These are phyloP conservation scores for Emydocephalus ijimae DNA, from an alignment of 2,113 vertebrate genomes.

Conservation along the genomic window DNA sequence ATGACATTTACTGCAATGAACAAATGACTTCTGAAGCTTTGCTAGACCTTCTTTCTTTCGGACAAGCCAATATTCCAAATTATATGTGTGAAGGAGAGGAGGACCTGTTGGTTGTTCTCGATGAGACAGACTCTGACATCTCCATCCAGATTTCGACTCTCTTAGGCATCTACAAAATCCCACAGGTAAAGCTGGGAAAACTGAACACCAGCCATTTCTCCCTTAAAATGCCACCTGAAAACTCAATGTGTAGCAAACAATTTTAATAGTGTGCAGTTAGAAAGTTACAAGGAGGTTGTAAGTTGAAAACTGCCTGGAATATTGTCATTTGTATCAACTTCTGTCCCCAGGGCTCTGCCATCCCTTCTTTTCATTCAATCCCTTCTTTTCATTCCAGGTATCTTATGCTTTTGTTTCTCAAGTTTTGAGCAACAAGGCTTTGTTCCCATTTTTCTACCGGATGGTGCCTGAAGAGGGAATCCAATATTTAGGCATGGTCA, in stretches of 20 bases:
- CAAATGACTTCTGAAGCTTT: background rate
- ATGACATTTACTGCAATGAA: background rate
- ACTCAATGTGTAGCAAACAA: background rate
- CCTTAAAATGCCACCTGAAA: background rate
- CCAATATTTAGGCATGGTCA: too few species aligned
- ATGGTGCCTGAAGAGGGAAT: too few species aligned
- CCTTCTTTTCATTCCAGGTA: too few species aligned
- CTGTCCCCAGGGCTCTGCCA: background rate
- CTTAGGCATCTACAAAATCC: background rate
- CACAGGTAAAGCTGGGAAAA: background rate
- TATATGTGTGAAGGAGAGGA: background rate
- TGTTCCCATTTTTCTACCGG: too few species aligned
- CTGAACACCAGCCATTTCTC: background rate
- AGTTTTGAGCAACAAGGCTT: too few species aligned
- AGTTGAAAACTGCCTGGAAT: background rate
- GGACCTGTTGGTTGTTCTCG: background rate
- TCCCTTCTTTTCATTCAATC: background rate
- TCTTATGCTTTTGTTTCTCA: too few species aligned
- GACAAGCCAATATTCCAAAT: background rate
- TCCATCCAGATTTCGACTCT: background rate
- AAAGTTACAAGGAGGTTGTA: background rate
- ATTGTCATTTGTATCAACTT: background rate
- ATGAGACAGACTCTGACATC: background rate
- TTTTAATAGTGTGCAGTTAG: background rate
- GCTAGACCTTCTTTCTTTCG: background rate